Evolutionary conservation across 2,797 vertebrate species (phyloP).

Genomic region (Sylvilagus floridanus): DNA sequence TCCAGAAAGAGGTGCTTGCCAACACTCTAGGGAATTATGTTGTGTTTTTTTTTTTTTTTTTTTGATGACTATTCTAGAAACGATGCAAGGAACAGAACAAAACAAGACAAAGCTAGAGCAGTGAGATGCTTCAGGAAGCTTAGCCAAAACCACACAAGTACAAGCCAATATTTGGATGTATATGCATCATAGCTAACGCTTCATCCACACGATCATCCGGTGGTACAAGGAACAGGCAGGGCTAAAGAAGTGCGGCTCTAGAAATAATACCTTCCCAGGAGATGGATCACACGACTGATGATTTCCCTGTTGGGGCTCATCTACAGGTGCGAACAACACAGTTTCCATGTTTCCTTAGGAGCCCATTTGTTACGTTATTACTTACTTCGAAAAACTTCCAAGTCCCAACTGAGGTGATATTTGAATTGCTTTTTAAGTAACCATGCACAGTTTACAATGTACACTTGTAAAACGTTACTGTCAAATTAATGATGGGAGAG

Average conservation of each 20-base stretch:
- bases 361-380: neutral
- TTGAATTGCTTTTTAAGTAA: neutral
- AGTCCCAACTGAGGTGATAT: neutral
- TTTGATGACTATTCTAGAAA: neutral
- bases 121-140: neutral
- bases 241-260: neutral
- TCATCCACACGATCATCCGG: neutral
- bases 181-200: neutral
- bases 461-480: neutral
- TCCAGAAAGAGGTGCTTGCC: neutral
- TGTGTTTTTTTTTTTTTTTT: too few relatives aligned
- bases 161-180: neutral
- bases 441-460: neutral
- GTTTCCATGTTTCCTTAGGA: neutral
- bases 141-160: too few relatives aligned
- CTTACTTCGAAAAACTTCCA: neutral
- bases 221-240: neutral
- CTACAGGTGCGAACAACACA: neutral
- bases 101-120: neutral
- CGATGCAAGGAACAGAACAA: fast-evolving
- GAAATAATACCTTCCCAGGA: neutral
- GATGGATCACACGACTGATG: neutral
- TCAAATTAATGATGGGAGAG: neutral
- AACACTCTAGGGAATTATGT: too few relatives aligned
- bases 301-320: neutral